Percentiles rank a stretch among this genome's conserved stretches.
Conservation (phyloP, 2,888 invertebrate genomes). For the Rutpela maculata region DNA sequence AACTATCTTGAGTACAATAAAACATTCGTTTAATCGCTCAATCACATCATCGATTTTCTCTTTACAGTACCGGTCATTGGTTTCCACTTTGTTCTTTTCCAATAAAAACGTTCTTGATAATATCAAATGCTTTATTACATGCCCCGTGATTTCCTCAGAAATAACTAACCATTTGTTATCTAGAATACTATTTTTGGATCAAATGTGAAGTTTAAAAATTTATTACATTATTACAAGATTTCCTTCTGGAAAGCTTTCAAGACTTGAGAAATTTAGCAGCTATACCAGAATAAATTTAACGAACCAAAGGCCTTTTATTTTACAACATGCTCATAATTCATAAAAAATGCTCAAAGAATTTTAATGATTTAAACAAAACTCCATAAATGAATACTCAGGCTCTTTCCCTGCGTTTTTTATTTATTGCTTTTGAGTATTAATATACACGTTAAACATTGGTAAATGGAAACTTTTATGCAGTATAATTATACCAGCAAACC, state of each 20-base stretch:
- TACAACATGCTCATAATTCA: constrained; percentile 18
- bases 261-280: constrained; percentile 5
- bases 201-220: constrained; percentile 57
- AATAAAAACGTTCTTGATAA: constrained; percentile 63
- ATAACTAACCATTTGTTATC: constrained; percentile 62
- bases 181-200: constrained; percentile 57
- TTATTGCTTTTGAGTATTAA: no score
- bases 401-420: no score
- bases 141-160: constrained; percentile 54
- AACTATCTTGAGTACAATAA: constrained; percentile 61
- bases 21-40: constrained; percentile 62
- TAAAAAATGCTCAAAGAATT: background rate
- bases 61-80: constrained; percentile 60
- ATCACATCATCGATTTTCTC: constrained; percentile 62
- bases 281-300: constrained; percentile 22
- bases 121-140: constrained; percentile 61
- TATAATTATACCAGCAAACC: no score
- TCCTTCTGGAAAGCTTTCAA: background rate
- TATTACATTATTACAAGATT: constrained; percentile 54
- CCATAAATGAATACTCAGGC: no score
- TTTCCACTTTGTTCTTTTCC: constrained; percentile 64
- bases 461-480: no score
- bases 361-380: no score
- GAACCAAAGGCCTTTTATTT: background rate
- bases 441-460: no score